Conservation (phyloP, 2,113 vertebrate genomes). For the Tiliqua scincoides region DNA sequence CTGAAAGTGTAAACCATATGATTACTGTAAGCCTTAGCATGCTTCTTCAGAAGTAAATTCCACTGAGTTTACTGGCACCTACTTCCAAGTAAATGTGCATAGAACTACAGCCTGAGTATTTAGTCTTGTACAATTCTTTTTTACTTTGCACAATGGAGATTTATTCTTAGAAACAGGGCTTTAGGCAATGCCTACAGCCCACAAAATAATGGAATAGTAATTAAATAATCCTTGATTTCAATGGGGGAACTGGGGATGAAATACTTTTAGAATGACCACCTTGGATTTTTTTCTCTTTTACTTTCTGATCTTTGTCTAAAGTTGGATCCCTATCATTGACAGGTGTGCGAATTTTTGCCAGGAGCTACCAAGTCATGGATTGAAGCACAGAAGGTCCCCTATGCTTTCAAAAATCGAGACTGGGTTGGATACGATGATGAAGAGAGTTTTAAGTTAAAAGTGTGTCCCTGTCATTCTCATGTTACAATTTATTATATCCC, state of each 20-base stretch:
- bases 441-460: slow-evolving; percentile 74
- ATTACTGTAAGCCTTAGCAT: no score
- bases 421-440: slow-evolving; percentile 76
- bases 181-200: neutral
- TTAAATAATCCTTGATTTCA: neutral
- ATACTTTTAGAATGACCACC: neutral
- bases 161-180: neutral
- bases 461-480: slow-evolving; percentile 22
- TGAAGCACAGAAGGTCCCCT: slow-evolving; percentile 68
- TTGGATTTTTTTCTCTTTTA: neutral
- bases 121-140: neutral
- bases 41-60: neutral
- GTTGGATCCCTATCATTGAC: neutral
- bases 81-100: neutral
- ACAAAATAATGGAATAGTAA: neutral
- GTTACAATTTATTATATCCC: neutral
- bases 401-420: slow-evolving; percentile 59
- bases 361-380: slow-evolving; percentile 73
- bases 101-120: neutral
- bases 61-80: neutral
- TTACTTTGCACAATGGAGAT: neutral
- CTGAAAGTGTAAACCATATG: no score
- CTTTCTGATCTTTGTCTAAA: neutral
- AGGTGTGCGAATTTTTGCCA: slow-evolving; percentile 76
- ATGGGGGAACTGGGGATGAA: neutral